Conservation (phyloP, 1,140 invertebrate species). For the Dreissena rostriformis region DNA sequence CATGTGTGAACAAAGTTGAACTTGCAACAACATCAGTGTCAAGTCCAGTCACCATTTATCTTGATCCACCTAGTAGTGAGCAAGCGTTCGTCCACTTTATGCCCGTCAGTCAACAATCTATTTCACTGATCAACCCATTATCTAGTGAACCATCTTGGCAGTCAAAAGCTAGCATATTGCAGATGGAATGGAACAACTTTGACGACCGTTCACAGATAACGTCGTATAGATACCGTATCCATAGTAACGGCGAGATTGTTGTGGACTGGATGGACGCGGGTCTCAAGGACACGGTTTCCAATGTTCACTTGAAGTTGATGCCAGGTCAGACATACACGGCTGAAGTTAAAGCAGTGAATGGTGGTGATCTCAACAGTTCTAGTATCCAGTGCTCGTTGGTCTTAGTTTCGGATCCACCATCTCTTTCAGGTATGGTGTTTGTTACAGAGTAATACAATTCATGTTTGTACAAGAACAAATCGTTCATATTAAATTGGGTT, state of each 20-base stretch:
- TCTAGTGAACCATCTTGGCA: neutral
- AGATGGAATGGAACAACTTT: conserved; percentile 10
- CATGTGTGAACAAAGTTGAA: no score
- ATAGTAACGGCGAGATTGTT: neutral
- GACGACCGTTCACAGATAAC: neutral
- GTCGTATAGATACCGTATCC: conserved; percentile 4
- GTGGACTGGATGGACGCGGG: neutral
- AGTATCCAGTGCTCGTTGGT: neutral
- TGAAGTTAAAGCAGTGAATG: conserved; percentile 26
- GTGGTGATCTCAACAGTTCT: neutral
- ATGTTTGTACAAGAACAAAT: no score
- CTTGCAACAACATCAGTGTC: no score
- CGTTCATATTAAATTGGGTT: no score
- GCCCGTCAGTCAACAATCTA: no score
- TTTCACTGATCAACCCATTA: no score
- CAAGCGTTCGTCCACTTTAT: no score
- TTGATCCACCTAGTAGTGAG: no score
- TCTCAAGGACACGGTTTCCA: no score
- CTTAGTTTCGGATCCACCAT: neutral
- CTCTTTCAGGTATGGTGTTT: neutral
- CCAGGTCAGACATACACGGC: neutral
- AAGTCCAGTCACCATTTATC: no score
- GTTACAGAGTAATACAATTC: no score
- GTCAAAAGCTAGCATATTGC: neutral
- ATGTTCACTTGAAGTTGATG: neutral